Evolutionary conservation across 1,140 invertebrate species (phyloP).

Genomic region (Maconellicoccus hirsutus): DNA sequence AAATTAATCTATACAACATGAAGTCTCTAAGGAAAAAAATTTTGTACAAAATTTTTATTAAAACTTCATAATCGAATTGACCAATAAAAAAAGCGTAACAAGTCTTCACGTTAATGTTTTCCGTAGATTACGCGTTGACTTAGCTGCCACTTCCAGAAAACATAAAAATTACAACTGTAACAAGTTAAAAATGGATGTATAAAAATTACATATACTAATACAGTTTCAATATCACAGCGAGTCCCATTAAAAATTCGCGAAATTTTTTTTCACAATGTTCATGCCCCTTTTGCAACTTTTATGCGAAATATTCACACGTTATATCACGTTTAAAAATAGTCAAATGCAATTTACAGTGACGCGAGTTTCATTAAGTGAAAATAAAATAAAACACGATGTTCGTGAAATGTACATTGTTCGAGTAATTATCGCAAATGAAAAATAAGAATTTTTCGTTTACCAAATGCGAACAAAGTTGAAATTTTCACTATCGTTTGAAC

Average conservation of each 20-base stretch:
- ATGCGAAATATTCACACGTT: neutral
- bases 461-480: too few relatives aligned
- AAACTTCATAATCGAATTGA: too few relatives aligned
- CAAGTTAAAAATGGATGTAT: neutral
- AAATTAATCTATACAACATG: neutral
- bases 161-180: neutral
- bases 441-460: too few relatives aligned
- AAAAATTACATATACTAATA: constrained; percentile 5
- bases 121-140: too few relatives aligned
- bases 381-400: neutral
- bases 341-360: neutral
- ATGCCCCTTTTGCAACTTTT: neutral
- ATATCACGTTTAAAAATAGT: neutral
- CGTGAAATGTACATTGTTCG: neutral
- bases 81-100: too few relatives aligned
- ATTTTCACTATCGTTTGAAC: neutral
- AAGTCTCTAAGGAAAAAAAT: too few relatives aligned
- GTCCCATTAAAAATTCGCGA: neutral
- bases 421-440: neutral
- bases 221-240: constrained; percentile 1
- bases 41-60: too few relatives aligned
- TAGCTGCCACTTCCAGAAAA: too few relatives aligned
- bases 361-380: neutral
- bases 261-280: neutral
- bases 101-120: too few relatives aligned